Conservation (phyloP, 2,113 vertebrate genomes). For the Cynoglossus semilaevis region DNA sequence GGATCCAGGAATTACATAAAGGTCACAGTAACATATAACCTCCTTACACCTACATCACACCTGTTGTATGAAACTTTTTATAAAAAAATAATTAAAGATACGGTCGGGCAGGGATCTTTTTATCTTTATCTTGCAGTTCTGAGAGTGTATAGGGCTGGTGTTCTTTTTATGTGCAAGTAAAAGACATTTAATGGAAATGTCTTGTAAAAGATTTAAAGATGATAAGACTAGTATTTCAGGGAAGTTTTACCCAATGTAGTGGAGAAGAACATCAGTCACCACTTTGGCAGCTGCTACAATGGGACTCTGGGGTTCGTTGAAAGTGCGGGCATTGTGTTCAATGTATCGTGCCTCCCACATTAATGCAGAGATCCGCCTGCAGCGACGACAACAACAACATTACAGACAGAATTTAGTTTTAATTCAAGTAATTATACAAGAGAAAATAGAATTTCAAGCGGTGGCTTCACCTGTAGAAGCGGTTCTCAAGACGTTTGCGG, state of each 20-base stretch:
- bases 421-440: too few species aligned
- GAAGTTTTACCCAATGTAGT: conserved; percentile 86
- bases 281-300: conserved; percentile 95
- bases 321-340: conserved; percentile 95
- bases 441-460: neutral
- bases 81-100: too few species aligned
- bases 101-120: too few species aligned
- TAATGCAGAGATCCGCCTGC: conserved; percentile 93
- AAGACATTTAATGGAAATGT: too few species aligned
- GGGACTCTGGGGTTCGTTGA: conserved; percentile 96
- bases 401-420: neutral
- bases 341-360: conserved; percentile 99
- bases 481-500: conserved; percentile 90
- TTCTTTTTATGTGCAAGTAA: too few species aligned
- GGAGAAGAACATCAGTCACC: conserved; percentile 93
- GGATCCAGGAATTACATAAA: neutral
- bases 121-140: too few species aligned
- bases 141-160: too few species aligned
- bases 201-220: too few species aligned
- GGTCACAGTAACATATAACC: neutral
- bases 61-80: too few species aligned
- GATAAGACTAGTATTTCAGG: neutral
- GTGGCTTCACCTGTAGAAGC: conserved; percentile 86
- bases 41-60: too few species aligned
- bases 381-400: conserved; percentile 21